These are phyloP conservation scores for Maniola jurtina DNA, from an alignment of 1,140 invertebrate genomes.

Conservation along the genomic window DNA sequence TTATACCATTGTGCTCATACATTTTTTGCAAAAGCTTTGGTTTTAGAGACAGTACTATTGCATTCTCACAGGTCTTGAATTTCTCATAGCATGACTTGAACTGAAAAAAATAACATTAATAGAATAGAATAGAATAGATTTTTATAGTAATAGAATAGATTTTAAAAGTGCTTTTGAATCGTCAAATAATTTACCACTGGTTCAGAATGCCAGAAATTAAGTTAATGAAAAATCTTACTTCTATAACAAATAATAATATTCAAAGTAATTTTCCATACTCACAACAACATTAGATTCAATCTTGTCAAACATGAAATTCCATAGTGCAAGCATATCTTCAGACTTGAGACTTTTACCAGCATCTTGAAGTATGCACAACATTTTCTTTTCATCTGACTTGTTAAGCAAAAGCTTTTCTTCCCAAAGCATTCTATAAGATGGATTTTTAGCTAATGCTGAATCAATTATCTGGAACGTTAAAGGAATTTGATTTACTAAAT, in stretches of 20 bases:
- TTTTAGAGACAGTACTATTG: slow-evolving; percentile 55
- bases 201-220: no score
- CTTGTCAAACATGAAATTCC: slow-evolving; percentile 61
- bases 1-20: slow-evolving; percentile 62
- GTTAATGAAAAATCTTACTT: slow-evolving; percentile 9
- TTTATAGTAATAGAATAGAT: no score
- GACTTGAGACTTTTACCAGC: slow-evolving; percentile 53
- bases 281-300: slow-evolving; percentile 52
- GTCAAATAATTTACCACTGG: no score
- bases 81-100: slow-evolving; percentile 58
- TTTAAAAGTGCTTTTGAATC: no score
- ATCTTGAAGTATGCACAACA: slow-evolving; percentile 52
- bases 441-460: slow-evolving; percentile 46
- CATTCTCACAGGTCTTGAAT: slow-evolving; percentile 62
- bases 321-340: slow-evolving; percentile 52
- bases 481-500: no score
- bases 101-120: slow-evolving; percentile 46
- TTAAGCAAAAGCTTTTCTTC: slow-evolving; percentile 55
- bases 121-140: no score
- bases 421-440: slow-evolving; percentile 52
- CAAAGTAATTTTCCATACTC: slow-evolving; percentile 33
- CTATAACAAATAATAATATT: no score
- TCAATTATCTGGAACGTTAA: slow-evolving; percentile 64
- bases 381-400: slow-evolving; percentile 56
- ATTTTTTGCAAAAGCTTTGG: slow-evolving; percentile 67